Base-by-base conservation (phyloP, 2,113 vertebrate genomes). In the Hymenochirus boettgeri region DNA sequence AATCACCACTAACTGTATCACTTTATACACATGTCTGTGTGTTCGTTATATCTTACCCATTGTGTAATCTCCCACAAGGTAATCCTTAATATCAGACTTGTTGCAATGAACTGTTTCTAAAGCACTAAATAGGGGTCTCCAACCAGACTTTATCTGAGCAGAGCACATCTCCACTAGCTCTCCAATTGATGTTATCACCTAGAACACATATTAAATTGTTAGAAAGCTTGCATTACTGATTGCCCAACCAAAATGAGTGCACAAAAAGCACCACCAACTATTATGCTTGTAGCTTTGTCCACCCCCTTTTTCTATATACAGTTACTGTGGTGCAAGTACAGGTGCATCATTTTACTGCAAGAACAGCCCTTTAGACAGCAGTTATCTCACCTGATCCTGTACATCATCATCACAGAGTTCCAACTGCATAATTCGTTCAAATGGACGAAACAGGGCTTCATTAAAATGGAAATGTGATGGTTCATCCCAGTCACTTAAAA, bases 81-180 rank as follows among this genome's bases (percentile, higher is more conserved):
- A 98, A 69, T 97, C 93, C 65, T 97, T 98, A 58, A 91, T 84
- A 60, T 98, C 94, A 0, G 85, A 86, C 79, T 96, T 97, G 82
- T 72, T 80, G 8, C 92, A 81, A 66, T 91, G 96, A 18, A 98
- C 93, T 0, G 92, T 98, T 70, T 96, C 90, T 74, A 99, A 87
- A 5, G 96, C 95, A 54, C 96, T 98, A 82, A 99, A 99, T 57
- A 98, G 77, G 7, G 96, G 92, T 72, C 94, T 90, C 96, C 96
- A 99, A 0, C 96, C 96, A 0, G 96, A 99, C 74, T 96, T 92
- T 80, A 99, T 97, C 71, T 94, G 92, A 6, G 91, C 84, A 29
- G 96, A 98, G 63, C 93, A 97, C 81, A 95, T 86, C 85, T 99
- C 96, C 73, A 99, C 96, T 85, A 99, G 75, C 78, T 98, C 95